Evolutionary conservation across 1,140 invertebrate genomes (phyloP), one percentile per base, ranked within the genome.

Genomic region (Teleopsis dalmanni): DNA sequence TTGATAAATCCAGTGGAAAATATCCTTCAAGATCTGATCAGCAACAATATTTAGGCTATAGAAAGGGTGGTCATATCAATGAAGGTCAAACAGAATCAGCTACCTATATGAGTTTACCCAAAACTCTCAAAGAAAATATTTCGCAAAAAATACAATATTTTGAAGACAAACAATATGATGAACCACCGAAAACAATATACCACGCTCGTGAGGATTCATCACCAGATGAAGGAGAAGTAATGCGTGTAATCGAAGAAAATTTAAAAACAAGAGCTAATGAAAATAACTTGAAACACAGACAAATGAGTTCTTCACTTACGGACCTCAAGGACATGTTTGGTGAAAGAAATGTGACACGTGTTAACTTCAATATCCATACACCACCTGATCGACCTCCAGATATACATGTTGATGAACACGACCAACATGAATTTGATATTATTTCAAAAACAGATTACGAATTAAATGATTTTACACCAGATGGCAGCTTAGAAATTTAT

Each of bases 321-420:
- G 81, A 86, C 66, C 62, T 90, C 31, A 87, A 86, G 58, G 86
- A 88, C 40, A 62, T 88, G 0, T 88, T 85, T 57, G 87, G 87
- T 0, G 86, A 90, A 65, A 75, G 73, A 11, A 75, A 80, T 0
- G 59, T 59, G 0, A 62, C 67, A 8, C 52, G 65, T 8, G 59
- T 66, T 64, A 69, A 69, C 66, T 69, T 69, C 66, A 65, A 61
- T 35, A 55, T 64, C 54, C 65, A 62, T 55, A 60, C 60, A 42
- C 65, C 65, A 14, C 62, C 60, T 31, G 57, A 59, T 13, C 61
- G 60, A 14, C 65, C 62, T 31, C 65, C 65, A 41, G 50, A 52
- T 41, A 50, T 45, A 14, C 11, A 7, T 19, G 38, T 41, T 4
- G 11, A 22, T 16, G 22, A 42, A 4, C 31, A 45, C 13, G 40